A percentile compares a stretch with the other conserved stretches of the same genome.
Conservation (phyloP, 1,140 invertebrate species). For the Dysdera silvatica region DNA sequence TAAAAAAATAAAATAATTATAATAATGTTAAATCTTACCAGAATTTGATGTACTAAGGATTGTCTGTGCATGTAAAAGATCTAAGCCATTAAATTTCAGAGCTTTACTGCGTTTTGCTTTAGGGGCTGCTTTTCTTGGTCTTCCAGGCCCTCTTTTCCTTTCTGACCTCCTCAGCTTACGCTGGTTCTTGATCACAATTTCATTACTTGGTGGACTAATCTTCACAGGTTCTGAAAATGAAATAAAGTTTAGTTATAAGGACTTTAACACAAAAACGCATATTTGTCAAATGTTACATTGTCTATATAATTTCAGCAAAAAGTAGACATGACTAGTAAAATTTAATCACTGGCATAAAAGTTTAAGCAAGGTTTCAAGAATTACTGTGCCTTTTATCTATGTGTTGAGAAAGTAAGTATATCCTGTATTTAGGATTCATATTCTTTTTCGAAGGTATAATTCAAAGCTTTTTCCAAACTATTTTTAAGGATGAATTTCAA, state of each 20-base stretch:
- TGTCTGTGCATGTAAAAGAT: constrained; percentile 30
- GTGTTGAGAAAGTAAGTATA: no score
- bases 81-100: constrained; percentile 29
- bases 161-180: constrained; percentile 19
- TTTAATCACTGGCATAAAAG: no score
- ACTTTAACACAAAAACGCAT: not conserved
- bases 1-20: not conserved
- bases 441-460: no score
- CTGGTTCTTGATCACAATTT: constrained; percentile 8
- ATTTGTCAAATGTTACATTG: not conserved
- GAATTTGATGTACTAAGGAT: constrained; percentile 28
- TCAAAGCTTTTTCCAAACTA: no score
- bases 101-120: constrained; percentile 23
- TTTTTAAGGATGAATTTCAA: no score
- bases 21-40: constrained; percentile 4
- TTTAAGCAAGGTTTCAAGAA: no score
- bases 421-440: no score
- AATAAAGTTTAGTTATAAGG: not conserved
- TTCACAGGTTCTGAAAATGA: constrained; percentile 18
- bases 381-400: no score
- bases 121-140: constrained; percentile 22
- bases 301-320: not conserved
- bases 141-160: constrained; percentile 22
- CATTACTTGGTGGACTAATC: no score
- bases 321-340: not conserved